Conservation (phyloP, 2,113 vertebrate species). For the Lophochroa leadbeateri region DNA sequence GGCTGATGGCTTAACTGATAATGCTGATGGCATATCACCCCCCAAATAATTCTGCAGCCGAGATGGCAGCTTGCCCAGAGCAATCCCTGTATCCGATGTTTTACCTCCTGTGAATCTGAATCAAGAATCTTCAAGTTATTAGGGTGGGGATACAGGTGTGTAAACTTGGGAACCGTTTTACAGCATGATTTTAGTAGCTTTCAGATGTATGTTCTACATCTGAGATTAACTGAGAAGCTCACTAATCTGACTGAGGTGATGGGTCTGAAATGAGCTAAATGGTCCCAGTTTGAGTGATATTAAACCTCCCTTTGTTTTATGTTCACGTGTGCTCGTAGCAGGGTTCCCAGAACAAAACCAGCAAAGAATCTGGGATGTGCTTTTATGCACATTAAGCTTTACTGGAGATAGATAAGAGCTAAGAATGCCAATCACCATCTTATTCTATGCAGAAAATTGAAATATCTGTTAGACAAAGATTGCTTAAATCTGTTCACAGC, state of each 20-base stretch:
- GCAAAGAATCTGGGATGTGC: background rate
- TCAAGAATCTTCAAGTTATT: background rate
- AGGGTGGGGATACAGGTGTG: background rate
- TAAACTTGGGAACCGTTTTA: background rate
- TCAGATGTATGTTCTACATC: background rate
- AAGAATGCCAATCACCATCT: background rate
- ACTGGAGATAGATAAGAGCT: background rate
- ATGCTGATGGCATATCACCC: slow-evolving; percentile 1
- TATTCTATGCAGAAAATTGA: background rate
- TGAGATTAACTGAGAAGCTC: background rate
- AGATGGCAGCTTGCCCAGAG: slow-evolving; percentile 10
- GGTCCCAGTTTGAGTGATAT: background rate
- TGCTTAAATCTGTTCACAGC: slow-evolving; percentile 18
- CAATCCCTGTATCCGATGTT: slow-evolving; percentile 7
- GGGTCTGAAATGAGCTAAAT: background rate
- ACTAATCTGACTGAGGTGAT: background rate
- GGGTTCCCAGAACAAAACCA: background rate
- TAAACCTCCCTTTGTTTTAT: background rate
- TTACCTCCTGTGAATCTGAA: slow-evolving; percentile 21
- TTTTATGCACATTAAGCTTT: background rate
- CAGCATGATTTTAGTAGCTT: background rate
- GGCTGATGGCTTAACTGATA: slow-evolving; percentile 40
- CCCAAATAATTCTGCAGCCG: slow-evolving; percentile 11
- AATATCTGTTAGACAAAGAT: slow-evolving; percentile 1
- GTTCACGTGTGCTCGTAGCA: background rate